Conservation (phyloP, 1,140 invertebrate species). For the Solenopsis invicta region DNA sequence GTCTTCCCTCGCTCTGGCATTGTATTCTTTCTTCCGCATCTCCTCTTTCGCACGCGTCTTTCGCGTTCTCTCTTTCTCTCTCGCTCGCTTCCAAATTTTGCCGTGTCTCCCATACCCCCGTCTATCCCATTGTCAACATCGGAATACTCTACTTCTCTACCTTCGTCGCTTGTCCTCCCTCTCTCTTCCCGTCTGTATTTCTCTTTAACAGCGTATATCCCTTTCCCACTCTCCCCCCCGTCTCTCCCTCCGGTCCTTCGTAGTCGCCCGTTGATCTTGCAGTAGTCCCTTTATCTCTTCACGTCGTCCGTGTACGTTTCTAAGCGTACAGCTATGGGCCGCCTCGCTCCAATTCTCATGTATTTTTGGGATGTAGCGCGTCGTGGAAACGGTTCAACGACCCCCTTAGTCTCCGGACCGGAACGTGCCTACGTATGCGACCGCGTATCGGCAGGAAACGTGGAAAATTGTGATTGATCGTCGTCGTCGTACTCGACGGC, state of each 20-base stretch:
- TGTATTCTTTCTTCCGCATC: constrained; percentile 35
- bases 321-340: constrained; percentile 54
- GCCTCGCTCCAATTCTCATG: constrained; percentile 59
- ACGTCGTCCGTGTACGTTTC: constrained; percentile 71
- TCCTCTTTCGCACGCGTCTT: neutral
- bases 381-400: constrained; percentile 74
- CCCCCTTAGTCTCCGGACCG: constrained; percentile 59
- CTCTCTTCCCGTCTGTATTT: neutral
- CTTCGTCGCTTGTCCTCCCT: neutral
- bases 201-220: constrained; percentile 28
- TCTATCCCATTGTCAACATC: constrained; percentile 39
- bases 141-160: constrained; percentile 49
- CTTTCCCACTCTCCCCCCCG: constrained; percentile 31
- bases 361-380: constrained; percentile 72
- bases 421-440: constrained; percentile 49
- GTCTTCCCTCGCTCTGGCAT: constrained; percentile 55
- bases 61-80: neutral
- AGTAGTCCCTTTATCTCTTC: constrained; percentile 45
- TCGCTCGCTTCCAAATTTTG: constrained; percentile 41
- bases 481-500: constrained; percentile 58
- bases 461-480: constrained; percentile 75
- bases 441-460: constrained; percentile 17
- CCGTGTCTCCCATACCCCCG: neutral
- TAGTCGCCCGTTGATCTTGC: constrained; percentile 35
- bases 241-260: neutral